Percentiles rank a stretch among this genome's conserved stretches.
phyloP scores from a whole-genome alignment of 37 sponge, comb jelly and placozoan genomes.

The Diacarnus erythraeanus region DNA sequence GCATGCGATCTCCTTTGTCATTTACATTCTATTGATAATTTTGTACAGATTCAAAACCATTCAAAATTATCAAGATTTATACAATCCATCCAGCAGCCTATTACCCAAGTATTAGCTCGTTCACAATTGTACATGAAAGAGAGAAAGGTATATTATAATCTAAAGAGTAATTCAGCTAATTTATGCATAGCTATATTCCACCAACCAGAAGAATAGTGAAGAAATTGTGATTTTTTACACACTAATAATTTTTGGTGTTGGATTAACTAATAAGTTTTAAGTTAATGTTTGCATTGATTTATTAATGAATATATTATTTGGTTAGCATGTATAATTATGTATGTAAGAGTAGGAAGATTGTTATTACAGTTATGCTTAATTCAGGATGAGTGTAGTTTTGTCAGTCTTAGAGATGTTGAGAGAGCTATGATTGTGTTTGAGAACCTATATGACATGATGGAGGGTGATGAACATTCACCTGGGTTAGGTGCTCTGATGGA shows the following conservation, averaged over 20 bases:
- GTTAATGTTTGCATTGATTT: not conserved
- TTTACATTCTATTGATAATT: not conserved
- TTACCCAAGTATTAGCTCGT: slow-evolving; percentile 62
- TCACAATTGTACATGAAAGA: slow-evolving; percentile 84
- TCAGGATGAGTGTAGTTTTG: slow-evolving; percentile 93
- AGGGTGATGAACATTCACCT: no score
- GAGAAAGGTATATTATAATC: slow-evolving; percentile 42
- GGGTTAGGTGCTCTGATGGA: slow-evolving; percentile 25
- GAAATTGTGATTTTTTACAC: not conserved
- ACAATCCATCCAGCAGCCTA: not conserved
- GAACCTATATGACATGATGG: slow-evolving; percentile 47
- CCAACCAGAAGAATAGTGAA: no score
- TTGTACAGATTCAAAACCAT: slow-evolving; percentile 16
- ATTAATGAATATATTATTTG: not conserved
- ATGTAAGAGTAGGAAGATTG: not conserved
- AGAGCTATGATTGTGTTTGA: slow-evolving; percentile 83
- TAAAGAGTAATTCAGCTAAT: no score
- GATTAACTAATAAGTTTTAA: not conserved
- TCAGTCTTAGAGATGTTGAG: slow-evolving; percentile 87
- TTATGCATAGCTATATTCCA: no score
- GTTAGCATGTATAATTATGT: no score
- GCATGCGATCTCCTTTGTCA: not conserved
- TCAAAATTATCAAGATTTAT: not conserved
- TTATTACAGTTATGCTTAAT: not conserved
- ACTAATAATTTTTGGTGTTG: not conserved